Percentiles rank a stretch among this genome's conserved stretches.
Conservation (phyloP, 92 coral and sea anemone genomes). For the Zoanthus gigantus region DNA sequence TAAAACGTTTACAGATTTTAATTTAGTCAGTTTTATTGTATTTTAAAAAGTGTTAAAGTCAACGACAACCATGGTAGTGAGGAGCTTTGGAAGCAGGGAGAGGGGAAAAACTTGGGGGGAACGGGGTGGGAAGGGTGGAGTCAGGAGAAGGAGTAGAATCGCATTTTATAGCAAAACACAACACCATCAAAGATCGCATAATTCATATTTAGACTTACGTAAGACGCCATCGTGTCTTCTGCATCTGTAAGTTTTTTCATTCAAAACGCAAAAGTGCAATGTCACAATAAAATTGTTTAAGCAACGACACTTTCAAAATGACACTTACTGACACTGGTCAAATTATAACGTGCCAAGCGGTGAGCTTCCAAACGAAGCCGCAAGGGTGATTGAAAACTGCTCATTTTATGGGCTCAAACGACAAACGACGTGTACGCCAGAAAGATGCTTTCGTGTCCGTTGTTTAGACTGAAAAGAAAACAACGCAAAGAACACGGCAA, state of each 20-base stretch:
- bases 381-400: background rate
- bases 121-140: background rate
- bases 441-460: background rate
- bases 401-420: background rate
- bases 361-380: background rate
- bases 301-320: background rate
- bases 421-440: background rate
- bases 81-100: too few species aligned
- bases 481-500: constrained; percentile 8
- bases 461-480: constrained; percentile 6
- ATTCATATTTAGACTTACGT: constrained; percentile 26
- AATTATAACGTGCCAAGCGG: background rate
- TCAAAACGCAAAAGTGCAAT: constrained; percentile 32
- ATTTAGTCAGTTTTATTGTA: too few species aligned
- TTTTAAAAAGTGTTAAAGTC: too few species aligned
- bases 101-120: too few species aligned
- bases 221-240: constrained; percentile 5
- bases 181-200: background rate
- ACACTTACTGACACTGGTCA: constrained; percentile 23
- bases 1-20: too few species aligned
- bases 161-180: background rate
- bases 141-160: background rate
- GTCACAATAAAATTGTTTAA: background rate
- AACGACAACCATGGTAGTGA: too few species aligned
- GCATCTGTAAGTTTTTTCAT: constrained; percentile 6